A percentile compares a stretch with the other conserved stretches of the same genome.
phyloP scores from a whole-genome alignment of 2,888 invertebrate genomes.

The Amorpha juglandis region DNA sequence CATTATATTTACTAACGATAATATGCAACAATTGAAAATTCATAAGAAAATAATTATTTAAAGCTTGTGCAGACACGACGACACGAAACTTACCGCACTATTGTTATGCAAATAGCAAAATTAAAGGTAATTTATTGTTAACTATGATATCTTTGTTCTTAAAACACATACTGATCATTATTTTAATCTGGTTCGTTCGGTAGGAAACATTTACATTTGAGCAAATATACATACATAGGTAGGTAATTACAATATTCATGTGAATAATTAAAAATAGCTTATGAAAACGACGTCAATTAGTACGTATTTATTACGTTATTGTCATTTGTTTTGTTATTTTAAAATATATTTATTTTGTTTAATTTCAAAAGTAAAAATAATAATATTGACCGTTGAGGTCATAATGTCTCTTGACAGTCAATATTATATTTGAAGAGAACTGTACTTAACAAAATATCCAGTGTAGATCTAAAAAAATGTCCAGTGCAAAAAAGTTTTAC shows the following conservation, averaged over 20 bases:
- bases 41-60: slow-evolving; percentile 14
- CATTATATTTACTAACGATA: slow-evolving; percentile 13
- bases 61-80: background rate
- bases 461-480: too few species aligned
- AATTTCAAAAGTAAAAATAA: too few species aligned
- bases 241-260: background rate
- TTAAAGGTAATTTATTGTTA: background rate
- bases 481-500: too few species aligned
- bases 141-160: background rate
- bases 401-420: too few species aligned
- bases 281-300: background rate
- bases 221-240: background rate
- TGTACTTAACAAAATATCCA: too few species aligned
- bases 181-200: background rate
- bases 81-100: background rate
- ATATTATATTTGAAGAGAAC: too few species aligned
- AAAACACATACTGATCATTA: background rate
- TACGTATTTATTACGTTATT: background rate
- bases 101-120: background rate
- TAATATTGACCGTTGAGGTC: too few species aligned
- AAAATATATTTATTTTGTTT: background rate
- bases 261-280: background rate
- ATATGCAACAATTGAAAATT: background rate
- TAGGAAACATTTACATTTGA: background rate
- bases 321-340: background rate